A percentile compares a stretch with the other conserved stretches of the same genome.
Conservation (phyloP, 1,140 invertebrate genomes). For the Monochamus saltuarius region DNA sequence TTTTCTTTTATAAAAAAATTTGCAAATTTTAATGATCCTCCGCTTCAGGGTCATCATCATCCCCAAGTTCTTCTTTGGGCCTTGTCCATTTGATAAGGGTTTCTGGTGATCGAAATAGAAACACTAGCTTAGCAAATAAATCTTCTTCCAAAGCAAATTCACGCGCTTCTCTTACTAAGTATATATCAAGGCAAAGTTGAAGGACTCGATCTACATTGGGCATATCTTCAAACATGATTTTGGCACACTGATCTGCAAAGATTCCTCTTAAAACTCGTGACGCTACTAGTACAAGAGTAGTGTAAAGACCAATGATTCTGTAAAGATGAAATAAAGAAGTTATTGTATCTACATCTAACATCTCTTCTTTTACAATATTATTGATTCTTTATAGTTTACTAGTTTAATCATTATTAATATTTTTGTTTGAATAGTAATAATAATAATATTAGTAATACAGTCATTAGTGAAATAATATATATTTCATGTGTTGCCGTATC, state of each 20-base stretch:
- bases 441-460: too few relatives aligned
- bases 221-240: slow-evolving; percentile 97
- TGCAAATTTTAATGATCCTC: not conserved
- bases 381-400: too few relatives aligned
- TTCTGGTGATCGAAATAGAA: slow-evolving; percentile 96
- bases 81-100: slow-evolving; percentile 95
- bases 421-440: too few relatives aligned
- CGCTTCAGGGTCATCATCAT: slow-evolving; percentile 55
- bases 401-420: too few relatives aligned
- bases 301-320: slow-evolving; percentile 96
- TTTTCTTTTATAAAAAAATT: not conserved
- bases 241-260: slow-evolving; percentile 80
- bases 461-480: too few relatives aligned
- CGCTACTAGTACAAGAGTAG: slow-evolving; percentile 93
- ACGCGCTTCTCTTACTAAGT: slow-evolving; percentile 92
- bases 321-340: slow-evolving; percentile 40
- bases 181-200: slow-evolving; percentile 93
- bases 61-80: slow-evolving; percentile 55
- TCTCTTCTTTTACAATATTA: too few relatives aligned
- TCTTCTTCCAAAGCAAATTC: slow-evolving; percentile 96
- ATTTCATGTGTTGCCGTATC: too few relatives aligned
- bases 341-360: too few relatives aligned
- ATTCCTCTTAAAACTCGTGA: slow-evolving; percentile 84
- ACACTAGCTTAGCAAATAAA: slow-evolving; percentile 97
- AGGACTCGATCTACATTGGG: slow-evolving; percentile 93